Conservation (phyloP, 2,888 invertebrate genomes). For the Baronia brevicornis region DNA sequence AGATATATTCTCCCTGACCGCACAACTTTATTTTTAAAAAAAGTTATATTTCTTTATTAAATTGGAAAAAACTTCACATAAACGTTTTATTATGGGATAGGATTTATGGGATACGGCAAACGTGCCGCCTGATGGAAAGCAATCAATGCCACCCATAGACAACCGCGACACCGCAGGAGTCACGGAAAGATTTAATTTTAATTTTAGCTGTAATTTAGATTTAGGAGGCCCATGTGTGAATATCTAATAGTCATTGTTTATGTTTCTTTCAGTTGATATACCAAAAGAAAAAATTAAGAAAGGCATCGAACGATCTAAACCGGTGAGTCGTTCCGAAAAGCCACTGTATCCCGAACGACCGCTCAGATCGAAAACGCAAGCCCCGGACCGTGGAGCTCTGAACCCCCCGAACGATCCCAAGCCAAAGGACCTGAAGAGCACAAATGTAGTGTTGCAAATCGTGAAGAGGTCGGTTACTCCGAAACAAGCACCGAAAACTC, state of each 20-base stretch:
- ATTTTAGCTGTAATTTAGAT: too few relatives aligned
- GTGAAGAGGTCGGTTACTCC: conserved; percentile 50
- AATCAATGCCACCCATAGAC: too few relatives aligned
- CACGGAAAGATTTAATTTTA: too few relatives aligned
- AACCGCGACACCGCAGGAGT: too few relatives aligned
- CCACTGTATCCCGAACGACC: conserved; percentile 45
- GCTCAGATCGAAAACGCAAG: conserved; percentile 34
- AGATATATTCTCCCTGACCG: too few relatives aligned
- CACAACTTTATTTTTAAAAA: too few relatives aligned
- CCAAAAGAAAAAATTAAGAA: conserved; percentile 37
- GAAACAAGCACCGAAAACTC: conserved; percentile 28
- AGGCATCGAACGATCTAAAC: conserved; percentile 36
- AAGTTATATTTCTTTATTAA: too few relatives aligned
- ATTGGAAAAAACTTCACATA: too few relatives aligned
- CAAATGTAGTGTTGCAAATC: conserved; percentile 56
- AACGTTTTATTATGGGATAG: too few relatives aligned
- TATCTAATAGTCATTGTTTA: conserved; percentile 12
- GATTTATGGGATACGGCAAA: too few relatives aligned
- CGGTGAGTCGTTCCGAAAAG: conserved; percentile 38
- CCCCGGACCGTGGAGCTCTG: conserved; percentile 40
- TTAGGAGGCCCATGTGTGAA: too few relatives aligned
- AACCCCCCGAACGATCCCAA: conserved; percentile 29
- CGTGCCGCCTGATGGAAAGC: too few relatives aligned
- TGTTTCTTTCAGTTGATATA: conserved; percentile 13
- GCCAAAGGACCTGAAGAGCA: conserved; percentile 40